Conservation (phyloP, 2,113 vertebrate species). For the Campylomormyrus numenius region DNA sequence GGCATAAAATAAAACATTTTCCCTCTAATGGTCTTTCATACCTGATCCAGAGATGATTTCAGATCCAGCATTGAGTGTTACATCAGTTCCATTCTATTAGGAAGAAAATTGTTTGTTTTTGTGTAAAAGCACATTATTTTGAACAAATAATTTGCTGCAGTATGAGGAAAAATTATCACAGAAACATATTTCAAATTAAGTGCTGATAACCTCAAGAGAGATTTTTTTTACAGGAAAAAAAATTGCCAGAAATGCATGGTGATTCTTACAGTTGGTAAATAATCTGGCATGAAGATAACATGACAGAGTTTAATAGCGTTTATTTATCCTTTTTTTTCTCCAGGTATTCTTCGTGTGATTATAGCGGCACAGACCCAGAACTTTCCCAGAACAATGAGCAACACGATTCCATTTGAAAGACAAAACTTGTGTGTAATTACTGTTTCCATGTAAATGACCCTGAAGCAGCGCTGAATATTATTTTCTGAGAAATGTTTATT, state of each 20-base stretch:
- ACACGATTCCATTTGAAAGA: neutral
- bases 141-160: conserved; percentile 13
- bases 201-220: neutral
- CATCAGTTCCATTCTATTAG: conserved; percentile 11
- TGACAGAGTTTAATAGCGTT: neutral
- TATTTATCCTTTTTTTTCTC: neutral
- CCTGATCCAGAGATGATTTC: conserved; percentile 1
- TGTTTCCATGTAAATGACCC: neutral
- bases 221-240: neutral
- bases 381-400: neutral
- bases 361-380: neutral
- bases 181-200: conserved; percentile 14
- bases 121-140: conserved; percentile 8
- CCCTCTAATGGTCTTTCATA: conserved; percentile 1
- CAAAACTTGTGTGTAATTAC: neutral
- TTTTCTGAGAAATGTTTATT: conserved; percentile 4
- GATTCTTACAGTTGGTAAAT: neutral
- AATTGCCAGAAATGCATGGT: neutral
- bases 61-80: neutral
- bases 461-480: conserved; percentile 17
- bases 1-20: conserved; percentile 2
- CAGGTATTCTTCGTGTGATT: neutral
- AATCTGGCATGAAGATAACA: neutral
- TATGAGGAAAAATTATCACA: neutral
- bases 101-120: conserved; percentile 19